Percentiles rank a stretch among this genome's conserved stretches.
Conservation (phyloP, 2,797 vertebrate species). For the Emys orbicularis region DNA sequence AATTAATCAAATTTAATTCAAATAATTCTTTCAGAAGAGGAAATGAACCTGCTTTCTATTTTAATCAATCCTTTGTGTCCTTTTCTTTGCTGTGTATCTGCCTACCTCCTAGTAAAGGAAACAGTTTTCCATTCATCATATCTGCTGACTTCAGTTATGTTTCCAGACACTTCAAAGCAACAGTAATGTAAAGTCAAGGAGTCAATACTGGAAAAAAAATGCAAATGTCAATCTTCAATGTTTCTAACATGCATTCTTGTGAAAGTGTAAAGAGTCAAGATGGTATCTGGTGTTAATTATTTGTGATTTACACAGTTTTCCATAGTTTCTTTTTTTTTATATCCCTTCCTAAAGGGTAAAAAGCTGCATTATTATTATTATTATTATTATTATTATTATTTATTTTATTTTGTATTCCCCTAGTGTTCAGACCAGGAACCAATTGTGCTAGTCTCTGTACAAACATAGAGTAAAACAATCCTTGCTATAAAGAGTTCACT, state of each 20-base stretch:
- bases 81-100: neutral
- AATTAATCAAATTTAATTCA: too few species aligned
- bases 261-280: neutral
- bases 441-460: neutral
- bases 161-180: neutral
- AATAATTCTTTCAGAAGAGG: neutral
- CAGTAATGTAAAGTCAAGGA: neutral
- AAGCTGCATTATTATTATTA: neutral
- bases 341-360: neutral
- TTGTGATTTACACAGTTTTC: neutral
- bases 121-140: neutral
- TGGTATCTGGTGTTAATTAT: neutral
- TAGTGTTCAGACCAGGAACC: neutral
- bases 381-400: too few species aligned
- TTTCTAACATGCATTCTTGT: neutral
- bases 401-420: neutral
- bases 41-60: neutral
- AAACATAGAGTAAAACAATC: neutral
- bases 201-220: neutral
- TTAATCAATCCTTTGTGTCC: neutral
- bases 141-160: neutral
- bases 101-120: too few species aligned
- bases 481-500: neutral
- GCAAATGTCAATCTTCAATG: neutral
- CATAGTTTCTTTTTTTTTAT: too few species aligned